These are phyloP conservation scores for Misgurnus mizolepis DNA, from an alignment of 2,113 vertebrate species.

Conservation along the genomic window DNA sequence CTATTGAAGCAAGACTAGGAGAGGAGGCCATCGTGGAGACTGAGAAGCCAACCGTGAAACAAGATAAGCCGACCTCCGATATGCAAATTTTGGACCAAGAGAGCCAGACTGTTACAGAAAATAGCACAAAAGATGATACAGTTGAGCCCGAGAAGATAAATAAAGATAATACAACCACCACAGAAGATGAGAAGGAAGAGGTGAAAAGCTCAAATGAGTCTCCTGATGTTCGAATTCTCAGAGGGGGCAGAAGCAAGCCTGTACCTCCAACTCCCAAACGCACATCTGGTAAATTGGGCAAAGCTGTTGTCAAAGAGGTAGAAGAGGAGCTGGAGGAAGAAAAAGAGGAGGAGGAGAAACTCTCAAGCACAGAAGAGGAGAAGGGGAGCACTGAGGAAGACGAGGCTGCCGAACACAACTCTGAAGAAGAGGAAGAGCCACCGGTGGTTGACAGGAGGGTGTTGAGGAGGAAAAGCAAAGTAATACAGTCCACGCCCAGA, in stretches of 20 bases:
- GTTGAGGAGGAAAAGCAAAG: conserved; percentile 45
- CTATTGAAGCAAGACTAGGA: not conserved
- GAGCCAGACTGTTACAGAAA: not conserved
- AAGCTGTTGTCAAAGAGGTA: not conserved
- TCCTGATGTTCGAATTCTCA: conserved; percentile 11
- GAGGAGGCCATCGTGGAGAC: conserved; percentile 8
- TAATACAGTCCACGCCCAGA: conserved; percentile 23
- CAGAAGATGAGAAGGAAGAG: conserved; percentile 22
- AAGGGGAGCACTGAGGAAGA: conserved; percentile 44
- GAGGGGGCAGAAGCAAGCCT: not conserved
- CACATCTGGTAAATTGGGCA: conserved; percentile 42
- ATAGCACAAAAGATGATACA: not conserved
- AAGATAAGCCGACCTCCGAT: not conserved
- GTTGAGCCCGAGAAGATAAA: not conserved
- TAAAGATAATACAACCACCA: not conserved
- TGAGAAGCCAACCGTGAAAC: not conserved
- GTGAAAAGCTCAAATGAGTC: not conserved
- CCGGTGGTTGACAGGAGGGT: conserved; percentile 51
- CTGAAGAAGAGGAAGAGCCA: conserved; percentile 42
- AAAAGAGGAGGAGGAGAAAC: conserved; percentile 25
- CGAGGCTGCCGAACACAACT: conserved; percentile 16
- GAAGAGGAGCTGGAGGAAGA: conserved; percentile 16
- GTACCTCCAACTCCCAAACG: conserved; percentile 30
- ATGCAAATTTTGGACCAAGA: conserved; percentile 20
- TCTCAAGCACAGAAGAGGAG: conserved; percentile 20